Conservation (phyloP, 2,888 invertebrate genomes). For the Drosophila monieri region DNA sequence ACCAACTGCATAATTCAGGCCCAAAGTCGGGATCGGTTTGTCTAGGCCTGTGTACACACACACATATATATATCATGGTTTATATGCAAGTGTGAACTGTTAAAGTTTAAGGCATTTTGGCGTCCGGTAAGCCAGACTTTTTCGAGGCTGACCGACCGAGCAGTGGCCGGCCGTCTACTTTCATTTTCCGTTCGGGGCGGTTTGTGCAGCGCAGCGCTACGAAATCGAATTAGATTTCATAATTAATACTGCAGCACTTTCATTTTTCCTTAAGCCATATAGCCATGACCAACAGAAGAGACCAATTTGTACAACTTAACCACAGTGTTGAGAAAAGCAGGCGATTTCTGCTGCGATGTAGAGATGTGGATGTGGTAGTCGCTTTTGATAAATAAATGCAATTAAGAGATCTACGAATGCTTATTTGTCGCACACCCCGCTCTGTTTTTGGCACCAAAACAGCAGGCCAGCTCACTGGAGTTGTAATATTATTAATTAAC, state of each 20-base stretch:
- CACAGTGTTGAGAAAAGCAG: background rate
- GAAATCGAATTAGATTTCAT: constrained; percentile 57
- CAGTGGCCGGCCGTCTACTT: constrained; percentile 41
- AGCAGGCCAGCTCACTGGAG: constrained; percentile 17
- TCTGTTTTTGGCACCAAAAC: constrained; percentile 35
- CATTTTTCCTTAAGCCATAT: constrained; percentile 46
- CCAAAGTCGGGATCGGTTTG: constrained; percentile 32
- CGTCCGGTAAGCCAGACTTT: constrained; percentile 25
- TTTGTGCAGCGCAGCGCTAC: constrained; percentile 35
- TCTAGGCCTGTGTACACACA: background rate
- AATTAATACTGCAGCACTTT: constrained; percentile 60
- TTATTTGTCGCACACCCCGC: constrained; percentile 35
- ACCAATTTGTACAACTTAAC: constrained; percentile 34
- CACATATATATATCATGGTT: background rate
- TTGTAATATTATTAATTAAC: constrained; percentile 42
- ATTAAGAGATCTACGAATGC: constrained; percentile 42
- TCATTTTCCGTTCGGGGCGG: constrained; percentile 49
- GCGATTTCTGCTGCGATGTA: background rate
- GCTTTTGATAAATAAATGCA: constrained; percentile 35
- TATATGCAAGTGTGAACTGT: constrained; percentile 44
- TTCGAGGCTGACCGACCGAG: constrained; percentile 18
- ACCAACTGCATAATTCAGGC: constrained; percentile 48
- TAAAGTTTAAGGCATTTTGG: constrained; percentile 38
- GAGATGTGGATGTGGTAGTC: background rate
- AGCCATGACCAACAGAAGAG: constrained; percentile 43